Evolutionary conservation across 2,888 invertebrate genomes (phyloP), one percentile per base, ranked within the genome.

Genomic region (Panopea generosa): DNA sequence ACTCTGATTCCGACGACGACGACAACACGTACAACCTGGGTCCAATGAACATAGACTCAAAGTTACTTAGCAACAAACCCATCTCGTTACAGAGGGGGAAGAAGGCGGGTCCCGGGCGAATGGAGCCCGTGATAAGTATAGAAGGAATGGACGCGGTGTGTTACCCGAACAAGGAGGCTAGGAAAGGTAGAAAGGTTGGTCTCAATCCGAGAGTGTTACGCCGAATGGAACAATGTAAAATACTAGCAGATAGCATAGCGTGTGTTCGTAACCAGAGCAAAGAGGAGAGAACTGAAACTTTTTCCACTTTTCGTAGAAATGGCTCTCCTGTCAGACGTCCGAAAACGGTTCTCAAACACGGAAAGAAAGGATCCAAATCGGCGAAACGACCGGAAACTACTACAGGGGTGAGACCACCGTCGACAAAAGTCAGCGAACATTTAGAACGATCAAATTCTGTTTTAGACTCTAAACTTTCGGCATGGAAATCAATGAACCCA

Each of bases 131-230:
- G 9, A 85, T 85, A 9, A 76, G 77, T 50, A 78, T 85, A 24
- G 74, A 77, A 33, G 85, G 85, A 27, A 75, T 66, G 1, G 83
- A 85, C 22, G 85, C 85, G 0, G 69, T 85, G 18, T 85, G 85
- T 72, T 85, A 84, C 49, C 85, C 85, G 0, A 84, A 76, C 20
- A 83, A 80, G 20, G 83, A 84, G 24, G 81, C 85, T 1, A 83
- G 79, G 56, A 73, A 70, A 20, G 85, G 85, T 9, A 61, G 85
- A 14, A 74, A 78, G 16, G 84, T 85, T 7, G 68, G 52, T 6
- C 69, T 85, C 7, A 80, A 80, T 38, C 62, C 60, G 18, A 59
- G 72, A 1, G 77, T 80, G 3, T 53, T 75, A 20, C 57, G 83
- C 24, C 62, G 83, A 11, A 76, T 85, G 49, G 85, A 83, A 53